These are phyloP conservation scores for Aphelenchoides fujianensis DNA, from an alignment of 1,140 invertebrate species.

Conservation along the genomic window DNA sequence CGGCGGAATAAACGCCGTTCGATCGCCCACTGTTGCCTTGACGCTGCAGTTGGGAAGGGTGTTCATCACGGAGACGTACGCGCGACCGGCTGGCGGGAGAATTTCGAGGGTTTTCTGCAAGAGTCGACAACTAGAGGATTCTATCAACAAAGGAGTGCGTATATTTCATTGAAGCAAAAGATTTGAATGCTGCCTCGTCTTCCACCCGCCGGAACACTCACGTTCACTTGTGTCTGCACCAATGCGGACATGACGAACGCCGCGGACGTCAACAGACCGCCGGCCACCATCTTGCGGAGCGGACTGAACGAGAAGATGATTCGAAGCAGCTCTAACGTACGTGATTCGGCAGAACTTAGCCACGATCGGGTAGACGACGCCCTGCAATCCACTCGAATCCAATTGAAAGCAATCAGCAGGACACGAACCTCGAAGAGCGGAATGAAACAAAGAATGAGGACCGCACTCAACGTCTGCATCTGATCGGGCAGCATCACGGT, in stretches of 20 bases:
- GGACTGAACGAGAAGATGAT: no score
- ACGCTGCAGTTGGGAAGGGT: slow-evolving; percentile 20
- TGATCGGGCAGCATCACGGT: slow-evolving; percentile 76
- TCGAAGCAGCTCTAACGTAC: neutral
- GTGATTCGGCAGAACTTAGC: neutral
- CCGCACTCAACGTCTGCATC: slow-evolving; percentile 70
- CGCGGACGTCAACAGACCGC: no score
- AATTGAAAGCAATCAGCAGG: neutral
- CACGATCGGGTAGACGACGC: neutral
- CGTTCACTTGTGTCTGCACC: no score
- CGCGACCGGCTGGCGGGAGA: slow-evolving; percentile 67
- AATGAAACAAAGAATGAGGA: slow-evolving; percentile 51
- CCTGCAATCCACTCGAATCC: neutral
- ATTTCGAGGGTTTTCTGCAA: slow-evolving; percentile 74
- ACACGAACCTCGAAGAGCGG: slow-evolving; percentile 28
- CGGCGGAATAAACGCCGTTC: slow-evolving; percentile 1
- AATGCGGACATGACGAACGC: no score
- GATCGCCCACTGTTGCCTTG: neutral
- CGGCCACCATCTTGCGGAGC: no score
- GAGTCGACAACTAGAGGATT: no score
- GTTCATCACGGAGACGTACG: slow-evolving; percentile 74
- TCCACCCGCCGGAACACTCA: no score
- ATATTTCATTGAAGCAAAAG: no score
- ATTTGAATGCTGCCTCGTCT: no score
- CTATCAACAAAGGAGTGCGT: no score